phyloP scores from a whole-genome alignment of 64 coral and sea anemone genomes.

The Astreopora myriophthalma region DNA sequence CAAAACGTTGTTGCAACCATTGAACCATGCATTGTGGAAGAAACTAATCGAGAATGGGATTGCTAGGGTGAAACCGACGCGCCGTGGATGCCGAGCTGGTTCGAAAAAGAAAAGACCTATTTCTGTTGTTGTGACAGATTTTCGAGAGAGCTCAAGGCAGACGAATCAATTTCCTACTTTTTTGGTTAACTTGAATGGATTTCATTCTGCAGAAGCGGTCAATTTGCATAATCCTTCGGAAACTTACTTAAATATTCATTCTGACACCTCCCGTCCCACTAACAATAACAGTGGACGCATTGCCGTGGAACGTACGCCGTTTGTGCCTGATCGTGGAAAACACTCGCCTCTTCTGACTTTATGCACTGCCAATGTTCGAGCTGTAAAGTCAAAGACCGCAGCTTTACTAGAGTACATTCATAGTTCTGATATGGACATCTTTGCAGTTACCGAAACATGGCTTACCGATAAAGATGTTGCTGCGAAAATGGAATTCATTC shows the following conservation, averaged over 20 bases:
- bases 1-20: not conserved
- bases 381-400: slow-evolving; percentile 18
- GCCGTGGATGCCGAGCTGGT: slow-evolving; percentile 13
- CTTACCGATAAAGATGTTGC: slow-evolving; percentile 6
- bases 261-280: slow-evolving; percentile 17
- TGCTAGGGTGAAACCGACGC: slow-evolving; percentile 6
- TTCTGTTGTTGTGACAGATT: not conserved
- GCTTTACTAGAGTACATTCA: slow-evolving; percentile 32
- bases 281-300: not conserved
- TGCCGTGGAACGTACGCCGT: not conserved
- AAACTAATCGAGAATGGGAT: not conserved
- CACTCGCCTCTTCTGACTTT: slow-evolving; percentile 3
- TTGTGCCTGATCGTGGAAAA: not conserved
- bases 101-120: not conserved
- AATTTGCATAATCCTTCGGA: slow-evolving; percentile 36
- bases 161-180: too few relatives aligned
- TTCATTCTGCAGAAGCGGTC: not conserved
- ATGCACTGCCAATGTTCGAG: slow-evolving; percentile 29
- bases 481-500: not conserved
- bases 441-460: slow-evolving; percentile 47
- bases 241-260: slow-evolving; percentile 40
- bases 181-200: too few relatives aligned
- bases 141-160: not conserved
- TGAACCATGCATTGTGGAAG: not conserved
- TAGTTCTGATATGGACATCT: slow-evolving; percentile 17